A percentile compares a stretch with the other conserved stretches of the same genome.
These are phyloP conservation scores for Sphaerophoria rueppellii DNA, from an alignment of 2,888 invertebrate genomes.

Conservation along the genomic window DNA sequence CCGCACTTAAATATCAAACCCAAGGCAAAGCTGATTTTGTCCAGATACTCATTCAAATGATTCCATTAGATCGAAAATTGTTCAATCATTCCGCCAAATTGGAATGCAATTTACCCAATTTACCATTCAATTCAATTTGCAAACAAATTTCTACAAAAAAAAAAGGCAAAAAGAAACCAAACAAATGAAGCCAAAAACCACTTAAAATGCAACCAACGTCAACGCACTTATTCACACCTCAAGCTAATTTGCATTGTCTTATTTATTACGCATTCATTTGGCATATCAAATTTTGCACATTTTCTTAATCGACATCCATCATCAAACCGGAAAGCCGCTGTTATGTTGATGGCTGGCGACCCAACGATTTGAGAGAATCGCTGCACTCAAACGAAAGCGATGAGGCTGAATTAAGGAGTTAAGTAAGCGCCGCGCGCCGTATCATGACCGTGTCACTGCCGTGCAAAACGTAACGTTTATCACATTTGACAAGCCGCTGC, in stretches of 20 bases:
- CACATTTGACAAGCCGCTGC: slow-evolving; percentile 11
- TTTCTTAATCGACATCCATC: slow-evolving; percentile 59
- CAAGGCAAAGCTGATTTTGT: too few species aligned
- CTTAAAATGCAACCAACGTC: slow-evolving; percentile 35
- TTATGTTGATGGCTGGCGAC: too few species aligned
- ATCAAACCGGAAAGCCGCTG: slow-evolving; percentile 44
- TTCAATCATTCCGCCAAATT: not conserved
- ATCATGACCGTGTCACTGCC: not conserved
- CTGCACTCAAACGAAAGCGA: not conserved
- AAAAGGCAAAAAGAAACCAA: not conserved
- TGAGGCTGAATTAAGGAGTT: slow-evolving; percentile 41
- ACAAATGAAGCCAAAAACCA: not conserved
- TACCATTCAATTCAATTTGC: slow-evolving; percentile 4
- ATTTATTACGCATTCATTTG: slow-evolving; percentile 66
- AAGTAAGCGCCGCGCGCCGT: slow-evolving; percentile 20
- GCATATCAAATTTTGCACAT: slow-evolving; percentile 68
- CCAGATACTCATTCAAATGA: too few species aligned
- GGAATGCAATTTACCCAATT: slow-evolving; percentile 34
- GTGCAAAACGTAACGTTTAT: slow-evolving; percentile 22
- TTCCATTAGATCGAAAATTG: not conserved
- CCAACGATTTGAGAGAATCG: too few species aligned
- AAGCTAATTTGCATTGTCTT: slow-evolving; percentile 65
- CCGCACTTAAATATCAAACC: too few species aligned
- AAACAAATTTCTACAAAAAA: not conserved
- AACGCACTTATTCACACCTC: slow-evolving; percentile 64